phyloP scores from a whole-genome alignment of 2,888 invertebrate species.

The Antheraea assamensis region DNA sequence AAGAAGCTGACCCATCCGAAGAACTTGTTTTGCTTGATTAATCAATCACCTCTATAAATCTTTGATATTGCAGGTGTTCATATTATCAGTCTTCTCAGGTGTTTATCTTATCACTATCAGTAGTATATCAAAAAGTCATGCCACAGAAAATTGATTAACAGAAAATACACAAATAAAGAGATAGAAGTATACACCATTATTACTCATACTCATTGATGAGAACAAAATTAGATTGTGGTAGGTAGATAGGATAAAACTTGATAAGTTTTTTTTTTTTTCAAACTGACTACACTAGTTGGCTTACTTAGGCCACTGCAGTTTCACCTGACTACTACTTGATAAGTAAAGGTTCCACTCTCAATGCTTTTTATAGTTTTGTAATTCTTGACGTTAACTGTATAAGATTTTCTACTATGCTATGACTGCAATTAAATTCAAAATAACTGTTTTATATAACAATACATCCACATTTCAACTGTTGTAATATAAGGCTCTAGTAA shows the following conservation, averaged over 20 bases:
- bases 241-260: neutral
- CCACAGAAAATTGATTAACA: slow-evolving; percentile 1
- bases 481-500: too few species aligned
- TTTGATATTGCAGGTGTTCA: slow-evolving; percentile 30
- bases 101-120: slow-evolving; percentile 26
- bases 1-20: neutral
- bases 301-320: too few species aligned
- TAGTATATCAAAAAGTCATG: neutral
- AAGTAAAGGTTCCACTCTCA: neutral
- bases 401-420: too few species aligned
- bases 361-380: neutral
- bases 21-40: neutral
- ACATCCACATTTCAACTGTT: too few species aligned
- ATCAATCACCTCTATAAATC: neutral
- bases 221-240: neutral
- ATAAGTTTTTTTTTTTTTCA: too few species aligned
- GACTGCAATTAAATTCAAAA: too few species aligned
- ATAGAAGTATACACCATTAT: neutral
- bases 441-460: too few species aligned
- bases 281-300: too few species aligned
- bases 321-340: too few species aligned
- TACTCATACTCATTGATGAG: neutral
- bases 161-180: neutral
- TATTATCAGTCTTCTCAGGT: slow-evolving; percentile 17
- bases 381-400: neutral